Conservation (phyloP, 2,888 invertebrate genomes). For the Trissolcus japonicus region DNA sequence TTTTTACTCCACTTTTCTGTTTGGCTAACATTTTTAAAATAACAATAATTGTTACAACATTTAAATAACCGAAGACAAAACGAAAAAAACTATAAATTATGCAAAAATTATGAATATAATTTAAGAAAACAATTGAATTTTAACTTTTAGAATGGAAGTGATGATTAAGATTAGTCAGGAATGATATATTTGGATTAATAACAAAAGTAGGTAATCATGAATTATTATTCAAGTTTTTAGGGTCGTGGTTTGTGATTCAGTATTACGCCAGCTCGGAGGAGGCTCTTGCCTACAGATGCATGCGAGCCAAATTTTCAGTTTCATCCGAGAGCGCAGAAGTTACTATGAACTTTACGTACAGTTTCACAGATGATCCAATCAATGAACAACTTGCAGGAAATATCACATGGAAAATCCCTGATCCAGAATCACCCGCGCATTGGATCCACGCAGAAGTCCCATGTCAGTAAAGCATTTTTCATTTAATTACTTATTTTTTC, state of each 20-base stretch:
- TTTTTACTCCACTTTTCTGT: conserved; percentile 35
- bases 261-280: conserved; percentile 94
- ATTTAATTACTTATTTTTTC: background rate
- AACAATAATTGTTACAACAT: background rate
- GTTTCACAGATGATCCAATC: conserved; percentile 89
- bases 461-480: conserved; percentile 77
- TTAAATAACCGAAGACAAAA: too few species aligned
- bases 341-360: conserved; percentile 93
- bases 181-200: background rate
- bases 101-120: too few species aligned
- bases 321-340: conserved; percentile 79
- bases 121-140: too few species aligned
- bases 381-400: conserved; percentile 89
- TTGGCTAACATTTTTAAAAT: background rate
- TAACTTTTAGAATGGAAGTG: too few species aligned
- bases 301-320: conserved; percentile 85
- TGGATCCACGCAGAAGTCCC: conserved; percentile 92
- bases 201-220: background rate
- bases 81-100: too few species aligned
- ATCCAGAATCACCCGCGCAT: conserved; percentile 85
- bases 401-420: conserved; percentile 90
- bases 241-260: conserved; percentile 90
- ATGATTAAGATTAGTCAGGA: too few species aligned
- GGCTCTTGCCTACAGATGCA: conserved; percentile 89
- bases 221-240: conserved; percentile 81